Conservation (phyloP, 1,140 invertebrate species). For the Ceratosolen solmsi region DNA sequence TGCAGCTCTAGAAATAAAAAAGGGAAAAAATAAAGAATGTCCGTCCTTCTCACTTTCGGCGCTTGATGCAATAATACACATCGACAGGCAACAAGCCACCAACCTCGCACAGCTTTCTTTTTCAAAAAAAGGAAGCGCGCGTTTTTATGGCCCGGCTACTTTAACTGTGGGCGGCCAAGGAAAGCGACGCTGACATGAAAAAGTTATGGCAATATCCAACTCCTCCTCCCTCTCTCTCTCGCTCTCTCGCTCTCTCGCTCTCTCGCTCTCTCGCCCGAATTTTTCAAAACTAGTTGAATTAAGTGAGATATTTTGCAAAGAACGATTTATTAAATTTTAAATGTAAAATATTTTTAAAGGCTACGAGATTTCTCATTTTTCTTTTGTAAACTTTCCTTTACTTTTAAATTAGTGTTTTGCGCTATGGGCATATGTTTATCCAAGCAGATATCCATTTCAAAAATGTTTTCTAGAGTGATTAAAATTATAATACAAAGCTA, state of each 20-base stretch:
- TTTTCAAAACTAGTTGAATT: background rate
- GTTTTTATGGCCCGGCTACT: slow-evolving; percentile 24
- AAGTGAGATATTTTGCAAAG: background rate
- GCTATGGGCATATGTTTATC: background rate
- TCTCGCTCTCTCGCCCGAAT: background rate
- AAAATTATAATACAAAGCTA: background rate
- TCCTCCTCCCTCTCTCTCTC: no score
- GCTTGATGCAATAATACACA: no score
- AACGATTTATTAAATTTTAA: background rate
- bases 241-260: no score
- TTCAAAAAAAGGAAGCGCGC: background rate
- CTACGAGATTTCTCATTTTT: background rate
- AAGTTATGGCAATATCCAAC: slow-evolving; percentile 36
- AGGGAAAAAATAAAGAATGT: no score
- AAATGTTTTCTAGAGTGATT: background rate
- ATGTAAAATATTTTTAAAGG: background rate
- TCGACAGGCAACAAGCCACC: no score
- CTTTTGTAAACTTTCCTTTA: background rate
- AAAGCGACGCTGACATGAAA: slow-evolving; percentile 8
- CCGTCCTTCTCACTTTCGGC: background rate
- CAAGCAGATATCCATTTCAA: background rate
- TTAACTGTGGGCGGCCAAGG: background rate
- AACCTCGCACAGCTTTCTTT: slow-evolving; percentile 15
- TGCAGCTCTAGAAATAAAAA: background rate
- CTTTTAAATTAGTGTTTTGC: background rate